These are phyloP conservation scores for Hetaerina americana DNA, from an alignment of 1,140 invertebrate species.

Conservation along the genomic window DNA sequence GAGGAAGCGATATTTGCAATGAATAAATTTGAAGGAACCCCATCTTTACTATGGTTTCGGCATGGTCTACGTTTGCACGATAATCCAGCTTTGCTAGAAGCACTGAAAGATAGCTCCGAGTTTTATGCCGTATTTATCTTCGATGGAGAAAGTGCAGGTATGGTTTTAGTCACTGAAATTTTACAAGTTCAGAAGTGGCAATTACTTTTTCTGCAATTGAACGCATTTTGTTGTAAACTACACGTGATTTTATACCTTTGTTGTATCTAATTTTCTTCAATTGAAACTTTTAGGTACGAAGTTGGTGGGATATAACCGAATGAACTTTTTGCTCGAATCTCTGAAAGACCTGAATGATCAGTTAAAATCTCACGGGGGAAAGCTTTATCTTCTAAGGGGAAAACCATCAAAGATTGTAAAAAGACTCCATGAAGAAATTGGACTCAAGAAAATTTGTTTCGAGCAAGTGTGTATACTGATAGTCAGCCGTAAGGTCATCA, in stretches of 20 bases:
- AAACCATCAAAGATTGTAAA: conserved; percentile 47
- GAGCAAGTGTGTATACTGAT: conserved; percentile 34
- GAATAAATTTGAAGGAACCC: no score
- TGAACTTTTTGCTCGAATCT: conserved; percentile 55
- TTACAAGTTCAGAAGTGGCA: background rate
- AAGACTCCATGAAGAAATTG: conserved; percentile 36
- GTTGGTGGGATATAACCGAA: conserved; percentile 49
- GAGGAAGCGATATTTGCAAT: no score
- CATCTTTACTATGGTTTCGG: conserved; percentile 52
- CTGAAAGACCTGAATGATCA: conserved; percentile 51
- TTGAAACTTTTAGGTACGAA: conserved; percentile 37
- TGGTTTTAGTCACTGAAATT: conserved; percentile 11
- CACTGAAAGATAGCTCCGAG: conserved; percentile 32
- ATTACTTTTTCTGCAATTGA: background rate
- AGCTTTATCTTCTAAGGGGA: conserved; percentile 47
- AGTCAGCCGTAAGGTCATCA: background rate
- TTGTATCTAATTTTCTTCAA: background rate
- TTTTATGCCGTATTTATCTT: conserved; percentile 57
- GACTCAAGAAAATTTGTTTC: conserved; percentile 41
- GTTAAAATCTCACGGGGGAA: conserved; percentile 40
- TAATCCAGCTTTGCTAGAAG: conserved; percentile 51
- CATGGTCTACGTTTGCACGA: conserved; percentile 60
- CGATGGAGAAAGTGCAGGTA: conserved; percentile 55
- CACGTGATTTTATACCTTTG: conserved; percentile 4
- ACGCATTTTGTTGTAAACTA: background rate